Conservation (phyloP, 2,888 invertebrate genomes). For the Cephus sareptanus region DNA sequence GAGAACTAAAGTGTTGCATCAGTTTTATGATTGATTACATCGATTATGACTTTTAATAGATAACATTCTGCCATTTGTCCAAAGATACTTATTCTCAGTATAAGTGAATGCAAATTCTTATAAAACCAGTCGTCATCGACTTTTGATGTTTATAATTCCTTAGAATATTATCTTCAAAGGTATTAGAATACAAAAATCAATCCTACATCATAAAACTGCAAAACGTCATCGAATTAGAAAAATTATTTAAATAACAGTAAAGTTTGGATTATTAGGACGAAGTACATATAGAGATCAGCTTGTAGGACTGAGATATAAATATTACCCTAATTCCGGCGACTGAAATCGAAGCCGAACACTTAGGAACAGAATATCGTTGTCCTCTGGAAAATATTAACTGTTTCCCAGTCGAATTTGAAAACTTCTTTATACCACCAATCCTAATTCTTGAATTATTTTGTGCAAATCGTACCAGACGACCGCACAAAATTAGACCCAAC, state of each 20-base stretch:
- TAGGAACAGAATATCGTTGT: constrained; percentile 24
- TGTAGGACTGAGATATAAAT: constrained; percentile 15
- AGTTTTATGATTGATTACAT: background rate
- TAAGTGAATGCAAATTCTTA: background rate
- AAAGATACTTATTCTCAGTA: background rate
- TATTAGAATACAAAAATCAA: background rate
- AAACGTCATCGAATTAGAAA: background rate
- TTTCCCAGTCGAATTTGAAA: constrained; percentile 19
- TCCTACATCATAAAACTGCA: background rate
- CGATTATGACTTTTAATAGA: background rate
- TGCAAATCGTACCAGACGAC: constrained; percentile 30
- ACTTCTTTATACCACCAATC: constrained; percentile 24
- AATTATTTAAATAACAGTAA: constrained; percentile 1
- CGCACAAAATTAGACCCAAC: constrained; percentile 38
- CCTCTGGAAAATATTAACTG: constrained; percentile 32
- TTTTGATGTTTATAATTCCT: background rate
- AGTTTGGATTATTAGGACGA: background rate
- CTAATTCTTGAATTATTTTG: constrained; percentile 30
- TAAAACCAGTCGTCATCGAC: background rate
- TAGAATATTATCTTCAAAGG: background rate
- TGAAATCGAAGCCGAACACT: constrained; percentile 21
- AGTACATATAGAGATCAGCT: background rate
- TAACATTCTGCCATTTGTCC: background rate
- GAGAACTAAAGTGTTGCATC: background rate
- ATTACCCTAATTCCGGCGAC: constrained; percentile 40